Evolutionary conservation across 2,888 invertebrate species (phyloP), one percentile per base, ranked within the genome.

Genomic region (Nowickia ferox): DNA sequence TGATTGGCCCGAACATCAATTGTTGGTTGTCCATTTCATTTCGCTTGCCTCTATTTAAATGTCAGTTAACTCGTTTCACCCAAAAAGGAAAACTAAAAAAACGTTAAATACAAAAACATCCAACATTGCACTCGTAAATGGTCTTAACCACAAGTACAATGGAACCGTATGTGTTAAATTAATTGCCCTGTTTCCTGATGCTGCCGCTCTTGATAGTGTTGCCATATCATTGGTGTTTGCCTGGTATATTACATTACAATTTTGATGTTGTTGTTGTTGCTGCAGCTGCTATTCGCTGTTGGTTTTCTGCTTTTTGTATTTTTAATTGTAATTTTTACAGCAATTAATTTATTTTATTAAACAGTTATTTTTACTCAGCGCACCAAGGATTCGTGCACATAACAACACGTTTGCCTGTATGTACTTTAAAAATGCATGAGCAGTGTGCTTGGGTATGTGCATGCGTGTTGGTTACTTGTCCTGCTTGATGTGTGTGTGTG

Each of bases 121-220:
- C 78, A 61, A 72, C 78, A 51, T 19, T 76, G 72, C 59, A 79
- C 66, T 77, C 78, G 74, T 87, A 84, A 86, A 72, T 75, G 86
- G 84, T 61, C 89, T 88, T 88, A 89, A 91, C 91, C 91, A 84
- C 91, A 91, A 90, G 90, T 90, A 89, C 90, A 89, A 89, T 89
- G 89, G 90, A 89, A 88, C 89, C 88, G 84, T 86, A 83, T 88
- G 88, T 89, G 87, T 90, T 89, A 88, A 91, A 91, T 90, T 91
- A 90, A 91, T 91, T 90, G 90, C 79, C 85, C 86, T 83, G 86
- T 86, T 86, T 86, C 83, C 86, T 71, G 83, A 46, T 79, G 75
- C 79, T 66, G 84, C 53, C 51, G 77, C 46, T 71, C 69, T 40
- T 65, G 57, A 71, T 72, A 61, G 74, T 72, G 86, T 69, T 86